Conservation (phyloP, 2,797 vertebrate genomes). For the Aeoliscus strigatus region DNA sequence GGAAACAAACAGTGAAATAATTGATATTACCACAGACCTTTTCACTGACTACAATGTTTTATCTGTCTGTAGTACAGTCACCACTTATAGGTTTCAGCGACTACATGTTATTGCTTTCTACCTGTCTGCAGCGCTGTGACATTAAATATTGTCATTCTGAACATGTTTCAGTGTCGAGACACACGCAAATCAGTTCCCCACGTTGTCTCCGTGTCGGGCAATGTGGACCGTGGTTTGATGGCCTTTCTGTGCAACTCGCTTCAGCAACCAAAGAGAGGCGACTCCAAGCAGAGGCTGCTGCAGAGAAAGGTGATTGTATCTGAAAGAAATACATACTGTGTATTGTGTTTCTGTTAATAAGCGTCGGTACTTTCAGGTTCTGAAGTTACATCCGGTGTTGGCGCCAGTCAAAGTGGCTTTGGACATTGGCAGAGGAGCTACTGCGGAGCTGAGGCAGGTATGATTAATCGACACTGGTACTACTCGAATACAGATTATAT, state of each 20-base stretch:
- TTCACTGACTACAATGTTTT: no score
- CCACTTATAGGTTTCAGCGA: no score
- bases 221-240: conserved; percentile 83
- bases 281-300: conserved; percentile 69
- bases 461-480: conserved; percentile 24
- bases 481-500: no score
- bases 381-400: conserved; percentile 91
- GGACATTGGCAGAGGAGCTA: conserved; percentile 82
- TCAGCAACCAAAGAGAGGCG: conserved; percentile 75
- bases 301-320: conserved; percentile 80
- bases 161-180: conserved; percentile 76
- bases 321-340: no score
- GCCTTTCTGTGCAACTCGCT: conserved; percentile 88
- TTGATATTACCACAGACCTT: no score
- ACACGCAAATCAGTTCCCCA: conserved; percentile 83
- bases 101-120: no score
- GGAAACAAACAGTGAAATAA: no score
- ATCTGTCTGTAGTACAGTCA: no score
- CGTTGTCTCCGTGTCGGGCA: conserved; percentile 78
- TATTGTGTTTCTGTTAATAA: conserved; percentile 10
- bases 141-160: neutral
- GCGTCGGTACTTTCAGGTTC: conserved; percentile 76
- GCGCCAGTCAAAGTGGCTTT: conserved; percentile 91
- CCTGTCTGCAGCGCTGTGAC: neutral
- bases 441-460: conserved; percentile 87